Percentiles rank a stretch among this genome's conserved stretches.
These are phyloP conservation scores for Cremastinae sp. DNA, from an alignment of 2,888 invertebrate genomes.

Conservation along the genomic window DNA sequence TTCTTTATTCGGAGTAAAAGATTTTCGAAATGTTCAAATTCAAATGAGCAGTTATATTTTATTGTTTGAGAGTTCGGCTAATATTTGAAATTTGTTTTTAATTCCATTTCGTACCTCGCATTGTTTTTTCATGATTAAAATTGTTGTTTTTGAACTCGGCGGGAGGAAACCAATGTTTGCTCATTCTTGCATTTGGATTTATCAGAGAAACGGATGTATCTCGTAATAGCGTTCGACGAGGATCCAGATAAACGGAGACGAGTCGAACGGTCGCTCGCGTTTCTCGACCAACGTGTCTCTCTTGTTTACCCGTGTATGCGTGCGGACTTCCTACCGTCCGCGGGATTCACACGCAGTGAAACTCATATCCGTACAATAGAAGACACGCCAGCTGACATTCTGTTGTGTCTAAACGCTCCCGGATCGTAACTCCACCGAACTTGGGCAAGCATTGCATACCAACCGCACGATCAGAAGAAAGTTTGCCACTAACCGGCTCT, in stretches of 20 bases:
- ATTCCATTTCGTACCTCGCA: background rate
- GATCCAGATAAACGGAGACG: constrained; percentile 1
- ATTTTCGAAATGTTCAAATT: no score
- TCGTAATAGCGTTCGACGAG: background rate
- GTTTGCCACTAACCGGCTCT: constrained; percentile 33
- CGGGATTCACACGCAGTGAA: constrained; percentile 1
- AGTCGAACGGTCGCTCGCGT: constrained; percentile 15
- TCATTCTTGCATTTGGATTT: background rate
- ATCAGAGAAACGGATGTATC: background rate
- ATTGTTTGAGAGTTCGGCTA: no score
- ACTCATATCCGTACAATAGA: constrained; percentile 58
- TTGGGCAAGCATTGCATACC: constrained; percentile 41
- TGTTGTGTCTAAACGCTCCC: constrained; percentile 32
- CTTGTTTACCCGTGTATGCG: background rate
- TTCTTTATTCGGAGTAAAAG: no score
- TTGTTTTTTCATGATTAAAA: background rate
- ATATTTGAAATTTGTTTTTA: background rate
- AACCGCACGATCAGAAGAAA: constrained; percentile 39
- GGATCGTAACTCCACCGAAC: constrained; percentile 43
- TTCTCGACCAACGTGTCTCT: constrained; percentile 3
- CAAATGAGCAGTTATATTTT: no score
- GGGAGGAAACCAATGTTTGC: background rate
- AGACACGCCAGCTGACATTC: constrained; percentile 45
- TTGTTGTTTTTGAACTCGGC: no score
- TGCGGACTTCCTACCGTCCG: background rate